Percentiles rank a stretch among this genome's conserved stretches.
phyloP scores from a whole-genome alignment of 2,888 invertebrate species.

The Leptopilina myrica region DNA sequence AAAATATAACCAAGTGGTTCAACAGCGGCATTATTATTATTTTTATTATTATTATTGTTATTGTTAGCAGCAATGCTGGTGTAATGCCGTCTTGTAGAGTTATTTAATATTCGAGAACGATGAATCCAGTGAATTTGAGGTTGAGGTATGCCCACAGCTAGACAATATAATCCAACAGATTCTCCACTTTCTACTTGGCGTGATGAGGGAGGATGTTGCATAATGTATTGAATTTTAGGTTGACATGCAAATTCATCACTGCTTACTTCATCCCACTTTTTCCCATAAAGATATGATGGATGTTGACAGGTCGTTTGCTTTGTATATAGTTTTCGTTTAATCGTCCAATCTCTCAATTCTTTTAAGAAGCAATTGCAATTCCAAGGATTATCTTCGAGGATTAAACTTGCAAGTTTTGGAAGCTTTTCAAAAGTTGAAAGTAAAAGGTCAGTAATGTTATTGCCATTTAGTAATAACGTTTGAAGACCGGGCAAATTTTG shows the following conservation, averaged over 20 bases:
- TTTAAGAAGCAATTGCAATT: conserved; percentile 91
- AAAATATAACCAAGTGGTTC: conserved; percentile 73
- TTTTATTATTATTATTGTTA: not conserved
- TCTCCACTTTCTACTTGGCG: conserved; percentile 81
- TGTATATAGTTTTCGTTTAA: conserved; percentile 85
- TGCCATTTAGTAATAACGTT: conserved; percentile 84
- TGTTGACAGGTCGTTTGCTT: conserved; percentile 85
- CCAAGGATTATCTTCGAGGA: conserved; percentile 91
- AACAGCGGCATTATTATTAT: not conserved
- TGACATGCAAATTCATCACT: conserved; percentile 89
- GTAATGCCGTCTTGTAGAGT: conserved; percentile 66
- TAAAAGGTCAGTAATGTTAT: conserved; percentile 84
- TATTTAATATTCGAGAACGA: conserved; percentile 66
- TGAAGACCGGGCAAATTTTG: conserved; percentile 83
- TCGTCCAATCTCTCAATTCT: conserved; percentile 87
- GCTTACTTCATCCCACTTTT: conserved; percentile 85
- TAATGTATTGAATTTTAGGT: conserved; percentile 81
- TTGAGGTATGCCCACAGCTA: conserved; percentile 85
- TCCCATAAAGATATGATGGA: conserved; percentile 83
- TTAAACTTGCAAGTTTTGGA: conserved; percentile 84
- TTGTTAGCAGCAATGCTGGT: conserved; percentile 67
- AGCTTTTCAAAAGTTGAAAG: conserved; percentile 83
- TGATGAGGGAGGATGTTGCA: conserved; percentile 75
- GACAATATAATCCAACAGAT: conserved; percentile 84
- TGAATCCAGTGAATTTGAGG: conserved; percentile 82